Base-by-base conservation (phyloP, 2,797 vertebrate genomes). In the Apogon talboti region DNA sequence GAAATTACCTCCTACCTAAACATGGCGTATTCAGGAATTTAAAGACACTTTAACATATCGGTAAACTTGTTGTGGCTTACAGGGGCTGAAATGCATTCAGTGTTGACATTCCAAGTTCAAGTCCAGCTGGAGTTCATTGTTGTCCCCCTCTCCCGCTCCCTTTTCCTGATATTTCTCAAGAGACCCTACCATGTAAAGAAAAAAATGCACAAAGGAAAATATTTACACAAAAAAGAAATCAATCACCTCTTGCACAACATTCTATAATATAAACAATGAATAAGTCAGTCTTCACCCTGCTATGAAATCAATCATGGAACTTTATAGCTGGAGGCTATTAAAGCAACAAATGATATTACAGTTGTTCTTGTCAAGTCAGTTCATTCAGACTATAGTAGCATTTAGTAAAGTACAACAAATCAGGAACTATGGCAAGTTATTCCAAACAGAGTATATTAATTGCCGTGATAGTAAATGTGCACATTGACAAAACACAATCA, bases 281-380 rank as follows among this genome's bases (percentile, higher is more conserved):
- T 12, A 15, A 19, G 28, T 47, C 33, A 35, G 47, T 75, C 52
- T 56, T 72, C 21, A 40, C 43, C 30, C 35, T 16, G 44, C 19
- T 19, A 38, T 30, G 58, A 48, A 75, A 64, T 72, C 14, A 72
- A 21, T 58, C 38, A 52, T n/a, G 35, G 4, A 51, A 21, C 19
- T 33, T 57, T 18, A 69, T 6, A 33, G 43, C 16, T 48, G 12
- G 37, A 57, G 19, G 56, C 44, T 52, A 33, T 18, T 24, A 4
- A 47, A 35, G 40, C 12, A 3, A 54, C 45, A 71, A 54, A 19
- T 48, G 45, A 21, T 18, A 53, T 66, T 52, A 45, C 64, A 44
- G 24, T 16, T 61, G 33, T 9, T 19, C n/a, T 16, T 33, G 46
- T 24, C 40, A 18, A 37, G 18, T 8, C 16, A 30, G 46, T 5